Percentiles rank a stretch among this genome's conserved stretches.
Conservation (phyloP, 2,888 invertebrate species). For the Xestia c-nigrum region DNA sequence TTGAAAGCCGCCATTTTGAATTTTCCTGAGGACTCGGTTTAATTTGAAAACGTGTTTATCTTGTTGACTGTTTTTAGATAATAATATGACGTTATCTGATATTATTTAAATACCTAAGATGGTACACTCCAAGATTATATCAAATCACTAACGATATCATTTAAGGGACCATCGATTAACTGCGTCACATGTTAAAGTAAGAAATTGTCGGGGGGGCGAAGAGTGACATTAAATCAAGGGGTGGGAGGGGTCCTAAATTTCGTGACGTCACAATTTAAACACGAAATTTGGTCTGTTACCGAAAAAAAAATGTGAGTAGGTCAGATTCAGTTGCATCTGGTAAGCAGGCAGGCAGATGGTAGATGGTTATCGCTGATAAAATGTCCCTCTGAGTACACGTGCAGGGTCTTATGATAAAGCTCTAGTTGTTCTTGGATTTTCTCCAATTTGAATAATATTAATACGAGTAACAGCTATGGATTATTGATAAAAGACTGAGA, state of each 20-base stretch:
- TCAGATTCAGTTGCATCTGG: too few relatives aligned
- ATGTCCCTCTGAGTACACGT: neutral
- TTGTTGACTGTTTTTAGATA: neutral
- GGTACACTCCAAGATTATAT: too few relatives aligned
- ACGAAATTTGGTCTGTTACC: too few relatives aligned
- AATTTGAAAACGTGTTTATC: neutral
- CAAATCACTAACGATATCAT: neutral
- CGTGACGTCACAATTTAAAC: too few relatives aligned
- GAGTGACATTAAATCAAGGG: too few relatives aligned
- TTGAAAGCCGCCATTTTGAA: conserved; percentile 1
- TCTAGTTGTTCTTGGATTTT: neutral
- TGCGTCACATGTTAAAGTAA: too few relatives aligned
- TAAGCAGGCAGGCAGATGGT: neutral
- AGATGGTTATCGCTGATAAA: neutral
- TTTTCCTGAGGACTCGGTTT: neutral
- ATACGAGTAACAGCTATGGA: neutral
- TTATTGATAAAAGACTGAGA: neutral
- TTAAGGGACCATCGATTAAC: too few relatives aligned
- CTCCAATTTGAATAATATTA: neutral
- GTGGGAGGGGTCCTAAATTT: too few relatives aligned
- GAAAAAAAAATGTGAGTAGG: too few relatives aligned
- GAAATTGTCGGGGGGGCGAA: too few relatives aligned
- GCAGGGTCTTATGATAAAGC: neutral
- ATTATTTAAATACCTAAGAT: neutral
- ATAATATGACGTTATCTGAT: neutral